A percentile compares a stretch with the other conserved stretches of the same genome.
These are phyloP conservation scores for Oscheius onirici DNA, from an alignment of 2,888 invertebrate genomes.

Conservation along the genomic window DNA sequence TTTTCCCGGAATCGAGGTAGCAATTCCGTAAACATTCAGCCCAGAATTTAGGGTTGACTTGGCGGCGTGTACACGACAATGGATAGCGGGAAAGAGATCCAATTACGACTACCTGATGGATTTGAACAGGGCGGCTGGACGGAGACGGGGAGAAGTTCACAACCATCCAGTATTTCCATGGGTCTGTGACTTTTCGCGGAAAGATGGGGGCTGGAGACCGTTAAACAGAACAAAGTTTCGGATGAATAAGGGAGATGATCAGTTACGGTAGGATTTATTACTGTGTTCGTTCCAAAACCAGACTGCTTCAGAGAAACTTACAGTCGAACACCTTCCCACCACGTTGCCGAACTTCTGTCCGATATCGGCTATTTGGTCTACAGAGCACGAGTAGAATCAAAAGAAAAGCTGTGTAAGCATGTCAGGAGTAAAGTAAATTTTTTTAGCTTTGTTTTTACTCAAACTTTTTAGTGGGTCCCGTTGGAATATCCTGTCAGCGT, in stretches of 20 bases:
- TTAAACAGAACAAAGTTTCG: conserved; percentile 92
- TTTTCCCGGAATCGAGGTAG: background rate
- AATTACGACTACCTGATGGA: conserved; percentile 92
- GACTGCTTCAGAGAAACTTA: conserved; percentile 48
- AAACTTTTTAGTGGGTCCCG: conserved; percentile 82
- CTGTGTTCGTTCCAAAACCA: no score
- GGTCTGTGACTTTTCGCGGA: conserved; percentile 89
- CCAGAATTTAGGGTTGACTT: background rate
- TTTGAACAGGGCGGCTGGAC: conserved; percentile 78
- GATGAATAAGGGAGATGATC: conserved; percentile 92
- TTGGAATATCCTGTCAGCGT: conserved; percentile 77
- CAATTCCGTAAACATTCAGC: background rate
- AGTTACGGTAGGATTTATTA: conserved; percentile 80
- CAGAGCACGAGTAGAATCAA: conserved; percentile 82
- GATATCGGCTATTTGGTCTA: conserved; percentile 98
- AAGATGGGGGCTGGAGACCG: conserved; percentile 84
- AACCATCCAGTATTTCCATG: conserved; percentile 96
- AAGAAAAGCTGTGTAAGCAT: conserved; percentile 86
- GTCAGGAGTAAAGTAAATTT: conserved; percentile 78
- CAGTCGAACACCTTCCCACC: conserved; percentile 79
- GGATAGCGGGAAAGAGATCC: conserved; percentile 78
- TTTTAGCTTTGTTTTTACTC: background rate
- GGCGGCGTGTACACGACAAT: background rate
- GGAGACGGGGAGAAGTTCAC: conserved; percentile 77
- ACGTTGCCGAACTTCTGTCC: conserved; percentile 92